Conservation (phyloP, 2,888 invertebrate species). For the Globia sparganii region DNA sequence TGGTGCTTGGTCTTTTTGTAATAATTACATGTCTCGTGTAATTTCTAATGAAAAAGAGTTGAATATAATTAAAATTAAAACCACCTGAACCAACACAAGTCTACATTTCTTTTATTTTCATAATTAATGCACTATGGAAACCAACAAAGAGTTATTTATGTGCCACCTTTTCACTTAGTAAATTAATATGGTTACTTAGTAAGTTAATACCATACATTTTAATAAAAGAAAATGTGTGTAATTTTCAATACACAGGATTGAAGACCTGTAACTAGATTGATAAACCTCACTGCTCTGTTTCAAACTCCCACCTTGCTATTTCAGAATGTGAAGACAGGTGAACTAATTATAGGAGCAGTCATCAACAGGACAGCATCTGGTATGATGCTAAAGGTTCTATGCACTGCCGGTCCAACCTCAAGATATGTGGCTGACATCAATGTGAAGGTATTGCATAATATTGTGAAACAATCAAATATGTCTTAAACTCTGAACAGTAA, state of each 20-base stretch:
- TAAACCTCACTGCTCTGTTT: background rate
- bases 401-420: slow-evolving; percentile 94
- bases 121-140: background rate
- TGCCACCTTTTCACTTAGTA: slow-evolving; percentile 1
- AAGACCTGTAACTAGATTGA: background rate
- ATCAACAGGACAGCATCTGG: slow-evolving; percentile 93
- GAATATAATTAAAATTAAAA: background rate
- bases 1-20: background rate
- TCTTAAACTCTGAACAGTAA: background rate
- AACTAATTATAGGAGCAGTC: slow-evolving; percentile 94
- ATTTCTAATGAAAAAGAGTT: background rate
- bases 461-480: slow-evolving; percentile 27
- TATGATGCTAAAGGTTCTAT: slow-evolving; percentile 95
- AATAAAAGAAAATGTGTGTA: background rate
- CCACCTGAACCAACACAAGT: slow-evolving; percentile 30
- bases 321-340: slow-evolving; percentile 93
- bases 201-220: background rate
- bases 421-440: slow-evolving; percentile 96
- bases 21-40: background rate
- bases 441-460: slow-evolving; percentile 92
- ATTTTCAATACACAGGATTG: too few relatives aligned
- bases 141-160: slow-evolving; percentile 16
- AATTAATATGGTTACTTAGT: background rate
- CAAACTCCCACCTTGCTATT: background rate
- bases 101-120: slow-evolving; percentile 7